Percentiles rank a stretch among this genome's conserved stretches.
These are phyloP conservation scores for Pteronotus mesoamericanus DNA, from an alignment of 2,797 vertebrate species.

Conservation along the genomic window DNA sequence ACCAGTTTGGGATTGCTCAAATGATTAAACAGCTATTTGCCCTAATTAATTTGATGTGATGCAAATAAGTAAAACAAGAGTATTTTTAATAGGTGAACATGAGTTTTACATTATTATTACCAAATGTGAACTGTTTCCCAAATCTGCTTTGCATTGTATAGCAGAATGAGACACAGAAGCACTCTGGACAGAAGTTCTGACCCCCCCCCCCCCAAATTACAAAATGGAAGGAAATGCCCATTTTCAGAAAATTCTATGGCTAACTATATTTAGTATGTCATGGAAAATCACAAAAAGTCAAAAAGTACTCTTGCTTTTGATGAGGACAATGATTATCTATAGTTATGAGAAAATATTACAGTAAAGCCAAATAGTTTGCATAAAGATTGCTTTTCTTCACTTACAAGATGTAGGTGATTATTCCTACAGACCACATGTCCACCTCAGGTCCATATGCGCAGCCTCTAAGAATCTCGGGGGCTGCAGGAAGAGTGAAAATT, in stretches of 20 bases:
- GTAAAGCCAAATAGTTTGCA: not conserved
- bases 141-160: not conserved
- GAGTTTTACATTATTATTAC: not conserved
- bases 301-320: not conserved
- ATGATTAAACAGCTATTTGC: not conserved
- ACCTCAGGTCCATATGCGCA: slow-evolving; percentile 91
- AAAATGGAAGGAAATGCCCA: not conserved
- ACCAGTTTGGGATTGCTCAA: not conserved
- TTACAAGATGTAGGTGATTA: slow-evolving; percentile 93
- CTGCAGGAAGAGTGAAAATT: slow-evolving; percentile 76
- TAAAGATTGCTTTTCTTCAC: slow-evolving; percentile 68
- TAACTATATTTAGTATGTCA: not conserved
- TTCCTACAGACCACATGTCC: slow-evolving; percentile 93
- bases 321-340: not conserved
- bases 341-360: not conserved
- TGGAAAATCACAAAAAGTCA: not conserved
- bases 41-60: not conserved
- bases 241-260: not conserved
- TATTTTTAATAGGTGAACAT: not conserved
- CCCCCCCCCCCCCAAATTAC: not conserved
- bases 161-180: not conserved
- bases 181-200: not conserved
- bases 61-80: not conserved
- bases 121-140: not conserved
- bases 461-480: slow-evolving; percentile 90